Base-by-base conservation (phyloP, 2,113 vertebrate species). In the Sclerurus mexicanus region DNA sequence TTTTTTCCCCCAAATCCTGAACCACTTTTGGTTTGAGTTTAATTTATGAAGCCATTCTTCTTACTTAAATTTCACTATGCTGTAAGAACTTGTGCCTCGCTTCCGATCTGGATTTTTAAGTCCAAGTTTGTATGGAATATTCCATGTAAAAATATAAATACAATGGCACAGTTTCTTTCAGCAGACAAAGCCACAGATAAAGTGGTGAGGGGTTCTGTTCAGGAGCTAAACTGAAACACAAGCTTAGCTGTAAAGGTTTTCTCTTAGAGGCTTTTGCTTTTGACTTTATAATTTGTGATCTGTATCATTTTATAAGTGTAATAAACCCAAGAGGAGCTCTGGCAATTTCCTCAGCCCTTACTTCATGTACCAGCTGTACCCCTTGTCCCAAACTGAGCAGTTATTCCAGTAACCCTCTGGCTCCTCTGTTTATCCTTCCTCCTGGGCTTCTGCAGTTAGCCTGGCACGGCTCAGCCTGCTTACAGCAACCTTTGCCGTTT, bases 401-500 rank as follows among this genome's bases (percentile, higher is more conserved):
- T 71, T 39, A 17, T 40, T 77, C 59, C 40, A 25, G 23, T 80
- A 62, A 35, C 78, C 31, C 64, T 89, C 31, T 42, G 12, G 10
- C 35, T 88, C 25, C 28, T 73, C 39, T 80, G 12, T 68, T 82
- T 66, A 58, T 22, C 59, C 53, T 84, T 89, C n/a, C 25, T 71
- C 60, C 84, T 58, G 50, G n/a, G 60, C 30, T 58, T 63, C 74
- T 85, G 72, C 59, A 40, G 15, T 56, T 63, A 71, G 42, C 49
- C 71, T 74, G 40, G 30, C 60, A 14, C 13, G 6, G 30, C 39
- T 24, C 21, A 46, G 30, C 55, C 85, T 64, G 49, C 25, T 67
- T 92, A 74, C 69, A 69, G 82, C 87, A 78, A 74, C 90, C 76
- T 97, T 96, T 94, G 72, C 82, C 89, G 5, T 90, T 59, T 91